Conservation (phyloP, 2,797 vertebrate genomes). For the Amphiprion clarkii region DNA sequence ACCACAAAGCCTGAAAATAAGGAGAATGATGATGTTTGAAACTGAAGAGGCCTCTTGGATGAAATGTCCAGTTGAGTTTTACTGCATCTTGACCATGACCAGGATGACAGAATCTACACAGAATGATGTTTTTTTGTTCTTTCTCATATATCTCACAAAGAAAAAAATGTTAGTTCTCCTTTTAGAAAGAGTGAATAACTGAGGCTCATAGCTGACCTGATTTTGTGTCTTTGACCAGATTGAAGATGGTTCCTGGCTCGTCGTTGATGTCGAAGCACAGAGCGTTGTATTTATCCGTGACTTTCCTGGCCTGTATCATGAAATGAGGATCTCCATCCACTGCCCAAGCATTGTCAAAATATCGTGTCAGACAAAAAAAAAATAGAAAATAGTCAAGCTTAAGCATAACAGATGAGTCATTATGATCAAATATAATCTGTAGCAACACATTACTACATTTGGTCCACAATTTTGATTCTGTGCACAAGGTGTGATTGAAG, state of each 20-base stretch:
- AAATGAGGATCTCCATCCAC: conserved; percentile 90
- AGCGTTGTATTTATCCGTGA: conserved; percentile 71
- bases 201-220: conserved; percentile 81
- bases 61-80: too few relatives aligned
- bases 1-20: conserved; percentile 87
- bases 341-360: conserved; percentile 58
- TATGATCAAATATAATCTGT: not conserved
- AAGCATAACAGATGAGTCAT: too few relatives aligned
- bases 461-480: too few relatives aligned
- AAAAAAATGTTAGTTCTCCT: not conserved
- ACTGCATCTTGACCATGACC: too few relatives aligned
- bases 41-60: too few relatives aligned
- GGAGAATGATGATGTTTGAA: not conserved
- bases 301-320: conserved; percentile 76
- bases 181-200: not conserved
- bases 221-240: conserved; percentile 85
- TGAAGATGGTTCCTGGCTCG: conserved; percentile 78
- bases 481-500: too few relatives aligned
- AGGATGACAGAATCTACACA: too few relatives aligned
- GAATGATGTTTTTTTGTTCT: not conserved
- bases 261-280: conserved; percentile 88
- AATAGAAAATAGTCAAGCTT: not conserved
- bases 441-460: not conserved
- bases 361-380: not conserved
- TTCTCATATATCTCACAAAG: not conserved